Evolutionary conservation across 1,140 invertebrate genomes (phyloP).

Genomic region (Tetramorium simillimum): DNA sequence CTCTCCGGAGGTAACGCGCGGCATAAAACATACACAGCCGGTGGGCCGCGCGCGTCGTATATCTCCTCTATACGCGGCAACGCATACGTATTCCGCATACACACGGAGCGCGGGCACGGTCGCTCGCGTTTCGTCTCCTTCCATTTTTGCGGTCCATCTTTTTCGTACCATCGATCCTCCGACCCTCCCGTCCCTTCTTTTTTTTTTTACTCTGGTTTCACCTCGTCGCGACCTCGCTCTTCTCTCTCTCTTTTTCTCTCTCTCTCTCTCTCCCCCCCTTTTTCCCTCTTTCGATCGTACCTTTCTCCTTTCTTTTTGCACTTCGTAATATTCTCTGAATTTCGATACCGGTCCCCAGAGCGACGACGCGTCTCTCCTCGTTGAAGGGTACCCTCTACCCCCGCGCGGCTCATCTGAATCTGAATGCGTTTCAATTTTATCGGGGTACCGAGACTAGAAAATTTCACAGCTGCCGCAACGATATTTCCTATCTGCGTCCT

Average conservation of each 20-base stretch:
- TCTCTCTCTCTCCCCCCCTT: background rate
- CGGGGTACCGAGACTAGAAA: slow-evolving; percentile 38
- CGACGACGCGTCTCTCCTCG: background rate
- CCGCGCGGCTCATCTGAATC: slow-evolving; percentile 65
- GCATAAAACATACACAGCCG: slow-evolving; percentile 75
- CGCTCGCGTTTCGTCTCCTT: slow-evolving; percentile 71
- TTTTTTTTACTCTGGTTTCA: slow-evolving; percentile 27
- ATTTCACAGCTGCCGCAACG: slow-evolving; percentile 37
- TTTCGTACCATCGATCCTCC: slow-evolving; percentile 67
- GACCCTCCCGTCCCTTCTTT: slow-evolving; percentile 43
- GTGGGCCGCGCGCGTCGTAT: slow-evolving; percentile 63
- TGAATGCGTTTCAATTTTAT: slow-evolving; percentile 68
- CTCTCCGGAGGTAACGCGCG: slow-evolving; percentile 36
- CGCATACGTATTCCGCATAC: slow-evolving; percentile 31
- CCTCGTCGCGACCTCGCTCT: background rate
- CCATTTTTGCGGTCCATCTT: slow-evolving; percentile 69
- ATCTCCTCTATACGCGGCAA: slow-evolving; percentile 71
- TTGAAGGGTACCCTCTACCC: background rate
- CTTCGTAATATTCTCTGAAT: slow-evolving; percentile 59
- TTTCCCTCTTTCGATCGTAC: background rate
- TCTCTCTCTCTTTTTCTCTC: slow-evolving; percentile 1
- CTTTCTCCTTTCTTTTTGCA: slow-evolving; percentile 23
- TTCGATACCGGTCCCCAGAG: slow-evolving; percentile 35
- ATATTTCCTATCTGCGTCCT: slow-evolving; percentile 23
- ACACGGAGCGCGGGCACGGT: background rate